A percentile compares a stretch with the other conserved stretches of the same genome.
Evolutionary conservation across 2,888 invertebrate species (phyloP).

Genomic region (Acleris emargana): DNA sequence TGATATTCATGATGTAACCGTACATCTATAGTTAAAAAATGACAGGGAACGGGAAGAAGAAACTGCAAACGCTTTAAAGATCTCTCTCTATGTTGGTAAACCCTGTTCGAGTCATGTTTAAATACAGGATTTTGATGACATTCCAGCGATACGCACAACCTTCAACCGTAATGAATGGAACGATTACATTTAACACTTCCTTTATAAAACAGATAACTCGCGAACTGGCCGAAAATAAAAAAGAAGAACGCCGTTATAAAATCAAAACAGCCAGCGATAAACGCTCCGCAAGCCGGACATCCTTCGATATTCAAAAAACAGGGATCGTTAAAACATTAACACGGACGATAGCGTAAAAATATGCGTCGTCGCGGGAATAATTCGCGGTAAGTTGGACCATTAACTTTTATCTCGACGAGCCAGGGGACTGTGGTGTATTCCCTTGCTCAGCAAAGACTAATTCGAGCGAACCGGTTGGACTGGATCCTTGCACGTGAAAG

Average conservation of each 20-base stretch:
- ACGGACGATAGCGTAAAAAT: conserved; percentile 53
- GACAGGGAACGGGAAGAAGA: no score
- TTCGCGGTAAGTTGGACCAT: conserved; percentile 75
- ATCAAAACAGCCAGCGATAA: conserved; percentile 18
- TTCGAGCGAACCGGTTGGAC: no score
- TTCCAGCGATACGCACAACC: not conserved
- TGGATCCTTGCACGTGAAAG: no score
- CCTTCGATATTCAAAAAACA: conserved; percentile 39
- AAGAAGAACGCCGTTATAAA: conserved; percentile 12
- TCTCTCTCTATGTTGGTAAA: no score
- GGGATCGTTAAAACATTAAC: conserved; percentile 51
- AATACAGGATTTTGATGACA: no score
- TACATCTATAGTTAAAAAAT: no score
- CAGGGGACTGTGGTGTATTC: conserved; percentile 43
- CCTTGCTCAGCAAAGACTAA: no score
- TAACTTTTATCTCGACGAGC: conserved; percentile 70
- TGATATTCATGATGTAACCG: no score
- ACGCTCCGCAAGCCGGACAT: conserved; percentile 30
- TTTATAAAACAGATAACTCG: not conserved
- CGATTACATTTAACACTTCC: conserved; percentile 2
- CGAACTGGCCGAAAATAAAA: not conserved
- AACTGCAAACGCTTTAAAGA: no score
- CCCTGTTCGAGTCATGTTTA: no score
- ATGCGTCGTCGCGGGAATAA: conserved; percentile 61
- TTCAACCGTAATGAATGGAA: not conserved